Evolutionary conservation across 2,797 vertebrate genomes (phyloP).

Genomic region (Chelidonichthys spinosus): DNA sequence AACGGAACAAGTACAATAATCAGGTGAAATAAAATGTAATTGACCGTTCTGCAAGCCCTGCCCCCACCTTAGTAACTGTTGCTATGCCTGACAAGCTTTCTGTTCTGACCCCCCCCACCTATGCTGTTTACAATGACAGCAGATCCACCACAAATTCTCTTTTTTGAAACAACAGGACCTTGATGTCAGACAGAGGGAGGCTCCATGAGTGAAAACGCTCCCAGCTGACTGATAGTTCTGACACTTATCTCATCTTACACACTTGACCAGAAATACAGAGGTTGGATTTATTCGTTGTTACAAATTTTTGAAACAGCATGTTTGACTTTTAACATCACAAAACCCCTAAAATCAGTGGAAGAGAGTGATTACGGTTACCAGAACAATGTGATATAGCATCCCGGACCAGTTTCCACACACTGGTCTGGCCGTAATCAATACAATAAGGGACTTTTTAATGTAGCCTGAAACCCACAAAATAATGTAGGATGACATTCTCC

Average conservation of each 20-base stretch:
- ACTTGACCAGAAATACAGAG: background rate
- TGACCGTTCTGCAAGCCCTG: background rate
- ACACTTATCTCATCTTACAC: background rate
- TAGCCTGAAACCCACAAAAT: background rate
- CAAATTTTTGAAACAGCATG: too few species aligned
- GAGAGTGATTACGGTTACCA: background rate
- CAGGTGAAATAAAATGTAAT: background rate
- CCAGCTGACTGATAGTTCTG: background rate
- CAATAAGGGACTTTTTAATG: background rate
- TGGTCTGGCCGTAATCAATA: too few species aligned
- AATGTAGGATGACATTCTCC: background rate
- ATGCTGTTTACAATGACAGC: background rate
- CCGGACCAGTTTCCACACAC: background rate
- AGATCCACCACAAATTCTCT: background rate
- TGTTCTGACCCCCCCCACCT: background rate
- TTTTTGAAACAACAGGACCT: background rate
- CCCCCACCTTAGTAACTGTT: slow-evolving; percentile 1
- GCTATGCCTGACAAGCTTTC: background rate
- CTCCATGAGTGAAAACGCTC: background rate
- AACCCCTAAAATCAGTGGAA: background rate
- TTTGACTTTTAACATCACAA: background rate
- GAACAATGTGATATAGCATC: background rate
- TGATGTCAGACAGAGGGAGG: background rate
- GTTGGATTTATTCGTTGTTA: background rate
- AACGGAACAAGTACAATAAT: slow-evolving; percentile 13